phyloP scores from a whole-genome alignment of 2,797 vertebrate genomes.

The Hybognathus amarus region DNA sequence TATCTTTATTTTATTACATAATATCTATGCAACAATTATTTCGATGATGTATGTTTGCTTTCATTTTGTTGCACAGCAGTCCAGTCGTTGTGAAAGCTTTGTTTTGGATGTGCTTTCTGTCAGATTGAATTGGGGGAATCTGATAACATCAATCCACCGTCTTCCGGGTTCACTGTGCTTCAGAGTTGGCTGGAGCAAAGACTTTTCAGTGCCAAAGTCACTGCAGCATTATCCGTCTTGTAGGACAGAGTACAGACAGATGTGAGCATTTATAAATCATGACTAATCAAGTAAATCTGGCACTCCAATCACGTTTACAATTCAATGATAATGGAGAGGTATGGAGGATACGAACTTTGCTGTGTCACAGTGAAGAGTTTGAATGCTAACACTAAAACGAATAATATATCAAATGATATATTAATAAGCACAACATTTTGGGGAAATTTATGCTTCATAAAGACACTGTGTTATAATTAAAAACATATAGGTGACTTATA shows the following conservation, averaged over 20 bases:
- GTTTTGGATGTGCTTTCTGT: slow-evolving; percentile 5
- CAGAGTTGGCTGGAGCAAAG: slow-evolving; percentile 6
- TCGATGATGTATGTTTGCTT: neutral
- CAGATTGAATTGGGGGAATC: neutral
- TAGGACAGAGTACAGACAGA: neutral
- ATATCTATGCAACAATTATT: neutral
- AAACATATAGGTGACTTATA: neutral
- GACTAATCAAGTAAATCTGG: neutral
- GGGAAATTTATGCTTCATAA: neutral
- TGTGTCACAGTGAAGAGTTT: neutral
- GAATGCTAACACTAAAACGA: neutral
- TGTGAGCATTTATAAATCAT: neutral
- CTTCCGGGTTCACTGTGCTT: neutral
- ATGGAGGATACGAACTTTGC: neutral
- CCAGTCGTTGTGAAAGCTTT: neutral
- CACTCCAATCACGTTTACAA: neutral
- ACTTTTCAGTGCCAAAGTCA: slow-evolving; percentile 1
- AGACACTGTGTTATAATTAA: neutral
- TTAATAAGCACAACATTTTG: neutral
- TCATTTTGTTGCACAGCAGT: neutral
- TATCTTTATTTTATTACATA: neutral
- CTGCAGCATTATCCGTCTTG: neutral
- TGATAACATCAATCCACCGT: slow-evolving; percentile 8
- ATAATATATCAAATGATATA: neutral
- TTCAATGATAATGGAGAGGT: neutral